Conservation (phyloP, 2,113 vertebrate genomes). For the Hemiprocne comata region DNA sequence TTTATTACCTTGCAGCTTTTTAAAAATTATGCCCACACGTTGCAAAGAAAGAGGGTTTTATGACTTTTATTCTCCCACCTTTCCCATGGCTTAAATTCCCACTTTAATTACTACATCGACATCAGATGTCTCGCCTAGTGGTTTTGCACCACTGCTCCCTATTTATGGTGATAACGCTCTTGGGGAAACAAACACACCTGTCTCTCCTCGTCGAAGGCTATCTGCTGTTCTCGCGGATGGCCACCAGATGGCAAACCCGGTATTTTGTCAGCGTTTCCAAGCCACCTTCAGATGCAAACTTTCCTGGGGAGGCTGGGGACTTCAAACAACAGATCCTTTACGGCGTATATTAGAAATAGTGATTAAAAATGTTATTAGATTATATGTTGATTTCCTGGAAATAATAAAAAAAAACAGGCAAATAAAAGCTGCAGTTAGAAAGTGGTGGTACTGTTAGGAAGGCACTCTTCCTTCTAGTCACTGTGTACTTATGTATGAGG, state of each 20-base stretch:
- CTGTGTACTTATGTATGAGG: accelerated
- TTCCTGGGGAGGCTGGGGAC: neutral
- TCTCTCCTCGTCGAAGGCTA: neutral
- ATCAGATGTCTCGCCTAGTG: neutral
- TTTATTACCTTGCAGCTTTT: slow-evolving; percentile 53
- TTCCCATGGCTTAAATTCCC: slow-evolving; percentile 38
- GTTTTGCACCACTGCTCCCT: neutral
- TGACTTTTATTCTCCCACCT: slow-evolving; percentile 30
- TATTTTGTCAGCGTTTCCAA: neutral
- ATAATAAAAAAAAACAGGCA: neutral
- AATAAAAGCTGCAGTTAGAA: neutral
- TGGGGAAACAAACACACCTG: neutral
- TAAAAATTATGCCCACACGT: slow-evolving; percentile 47
- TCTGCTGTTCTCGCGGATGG: neutral
- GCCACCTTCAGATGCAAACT: neutral
- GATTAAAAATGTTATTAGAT: neutral
- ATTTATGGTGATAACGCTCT: neutral
- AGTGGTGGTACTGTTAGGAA: neutral
- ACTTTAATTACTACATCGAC: neutral
- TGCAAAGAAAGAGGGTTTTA: slow-evolving; percentile 20
- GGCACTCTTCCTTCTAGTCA: neutral
- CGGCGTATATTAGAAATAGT: neutral
- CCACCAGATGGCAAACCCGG: slow-evolving; percentile 47
- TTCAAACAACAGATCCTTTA: neutral
- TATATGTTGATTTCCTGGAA: neutral